Percentiles rank a stretch among this genome's conserved stretches.
Evolutionary conservation across 2,113 vertebrate species (phyloP).

Genomic region (Upupa epops): DNA sequence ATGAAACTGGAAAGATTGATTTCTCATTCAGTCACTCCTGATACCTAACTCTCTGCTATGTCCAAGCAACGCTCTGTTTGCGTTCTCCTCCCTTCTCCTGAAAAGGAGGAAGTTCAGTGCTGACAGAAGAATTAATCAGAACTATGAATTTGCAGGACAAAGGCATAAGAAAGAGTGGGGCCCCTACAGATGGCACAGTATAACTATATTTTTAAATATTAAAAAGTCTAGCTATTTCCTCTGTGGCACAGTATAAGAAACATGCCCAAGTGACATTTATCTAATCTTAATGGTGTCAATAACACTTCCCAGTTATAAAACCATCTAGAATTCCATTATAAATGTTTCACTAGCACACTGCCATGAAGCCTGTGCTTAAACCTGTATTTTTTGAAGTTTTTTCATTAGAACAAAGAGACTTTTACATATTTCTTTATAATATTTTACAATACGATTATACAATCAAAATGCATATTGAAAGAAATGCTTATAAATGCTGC

Average conservation of each 20-base stretch:
- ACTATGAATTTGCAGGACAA: not conserved
- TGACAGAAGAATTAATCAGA: not conserved
- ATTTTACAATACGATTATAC: not conserved
- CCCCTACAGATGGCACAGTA: not conserved
- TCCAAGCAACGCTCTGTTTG: not conserved
- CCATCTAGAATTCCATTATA: not conserved
- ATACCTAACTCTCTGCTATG: not conserved
- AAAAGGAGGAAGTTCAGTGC: not conserved
- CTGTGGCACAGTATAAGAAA: not conserved
- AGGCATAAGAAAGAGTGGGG: not conserved
- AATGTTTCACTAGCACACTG: not conserved
- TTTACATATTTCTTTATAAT: not conserved
- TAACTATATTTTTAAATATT: not conserved
- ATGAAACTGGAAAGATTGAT: not conserved
- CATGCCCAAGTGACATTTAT: not conserved
- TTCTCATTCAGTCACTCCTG: not conserved
- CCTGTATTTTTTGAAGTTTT: not conserved
- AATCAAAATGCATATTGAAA: not conserved
- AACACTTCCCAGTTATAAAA: not conserved
- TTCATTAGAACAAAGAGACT: not conserved
- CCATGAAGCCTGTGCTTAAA: not conserved
- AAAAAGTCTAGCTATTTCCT: not conserved
- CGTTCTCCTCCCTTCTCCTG: not conserved
- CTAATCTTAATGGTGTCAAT: not conserved
- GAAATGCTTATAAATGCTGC: not conserved